Conservation (phyloP, 2,113 vertebrate genomes). For the Nicator chloris region DNA sequence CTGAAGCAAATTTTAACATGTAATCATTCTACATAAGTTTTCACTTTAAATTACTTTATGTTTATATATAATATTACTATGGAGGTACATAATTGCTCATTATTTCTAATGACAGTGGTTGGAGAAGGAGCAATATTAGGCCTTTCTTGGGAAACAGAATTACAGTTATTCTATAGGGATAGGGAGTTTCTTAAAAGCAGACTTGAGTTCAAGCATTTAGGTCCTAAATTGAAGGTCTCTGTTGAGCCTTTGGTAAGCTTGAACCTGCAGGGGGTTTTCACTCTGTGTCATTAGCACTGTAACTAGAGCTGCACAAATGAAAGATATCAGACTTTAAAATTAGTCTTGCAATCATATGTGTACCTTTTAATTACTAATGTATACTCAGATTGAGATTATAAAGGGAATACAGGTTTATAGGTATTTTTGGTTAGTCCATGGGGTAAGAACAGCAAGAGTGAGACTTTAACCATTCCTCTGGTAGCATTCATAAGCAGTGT, state of each 20-base stretch:
- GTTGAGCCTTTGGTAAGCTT: neutral
- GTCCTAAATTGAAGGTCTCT: neutral
- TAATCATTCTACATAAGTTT: neutral
- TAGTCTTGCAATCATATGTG: neutral
- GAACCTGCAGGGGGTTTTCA: neutral
- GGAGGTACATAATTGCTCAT: neutral
- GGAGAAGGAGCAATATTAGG: neutral
- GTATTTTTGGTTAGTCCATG: neutral
- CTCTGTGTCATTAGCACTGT: neutral
- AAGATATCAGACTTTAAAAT: neutral
- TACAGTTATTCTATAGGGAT: neutral
- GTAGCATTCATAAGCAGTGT: neutral
- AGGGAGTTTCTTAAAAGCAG: neutral
- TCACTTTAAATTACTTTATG: neutral
- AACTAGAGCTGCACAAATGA: neutral
- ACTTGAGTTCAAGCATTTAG: neutral
- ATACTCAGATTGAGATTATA: neutral
- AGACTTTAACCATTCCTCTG: neutral
- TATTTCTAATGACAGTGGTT: neutral
- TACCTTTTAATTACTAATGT: neutral
- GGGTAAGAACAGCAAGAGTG: neutral
- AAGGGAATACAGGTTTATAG: neutral
- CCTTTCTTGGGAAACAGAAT: neutral
- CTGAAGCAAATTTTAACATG: neutral
- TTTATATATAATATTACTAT: neutral